Evolutionary conservation across 2,888 invertebrate species (phyloP).

Genomic region (Lithophane semibrunnea): DNA sequence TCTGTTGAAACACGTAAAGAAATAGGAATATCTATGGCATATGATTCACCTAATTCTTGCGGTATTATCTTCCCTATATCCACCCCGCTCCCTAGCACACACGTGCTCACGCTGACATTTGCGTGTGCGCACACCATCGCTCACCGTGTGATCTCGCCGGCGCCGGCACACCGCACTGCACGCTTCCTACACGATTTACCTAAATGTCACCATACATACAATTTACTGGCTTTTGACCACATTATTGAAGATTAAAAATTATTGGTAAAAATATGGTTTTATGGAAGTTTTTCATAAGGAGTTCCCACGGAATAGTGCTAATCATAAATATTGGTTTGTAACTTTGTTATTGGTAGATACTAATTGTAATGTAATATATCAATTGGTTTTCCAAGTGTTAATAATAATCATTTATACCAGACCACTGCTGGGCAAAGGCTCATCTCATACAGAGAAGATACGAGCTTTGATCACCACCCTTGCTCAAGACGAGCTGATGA

Average conservation of each 20-base stretch:
- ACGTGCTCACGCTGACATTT: constrained; percentile 85
- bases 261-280: constrained; percentile 6
- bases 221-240: constrained; percentile 45
- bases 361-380: background rate
- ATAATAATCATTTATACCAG: too few relatives aligned
- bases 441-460: too few relatives aligned
- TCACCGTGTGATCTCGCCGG: constrained; percentile 81
- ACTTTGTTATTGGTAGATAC: background rate
- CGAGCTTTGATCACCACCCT: too few relatives aligned
- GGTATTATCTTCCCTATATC: constrained; percentile 72
- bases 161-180: constrained; percentile 58
- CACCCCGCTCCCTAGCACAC: constrained; percentile 59
- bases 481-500: too few relatives aligned
- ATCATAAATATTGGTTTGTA: constrained; percentile 29
- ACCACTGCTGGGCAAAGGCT: too few relatives aligned
- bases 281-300: background rate
- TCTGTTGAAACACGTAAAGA: too few relatives aligned
- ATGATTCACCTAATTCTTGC: background rate
- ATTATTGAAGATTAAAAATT: constrained; percentile 29
- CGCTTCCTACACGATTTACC: constrained; percentile 51
- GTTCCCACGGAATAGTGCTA: constrained; percentile 39
- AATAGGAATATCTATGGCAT: too few relatives aligned
- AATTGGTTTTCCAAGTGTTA: too few relatives aligned
- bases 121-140: constrained; percentile 85
- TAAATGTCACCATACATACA: constrained; percentile 60